These are phyloP conservation scores for Drosophila rufa DNA, from an alignment of 1,140 invertebrate species.

Conservation along the genomic window DNA sequence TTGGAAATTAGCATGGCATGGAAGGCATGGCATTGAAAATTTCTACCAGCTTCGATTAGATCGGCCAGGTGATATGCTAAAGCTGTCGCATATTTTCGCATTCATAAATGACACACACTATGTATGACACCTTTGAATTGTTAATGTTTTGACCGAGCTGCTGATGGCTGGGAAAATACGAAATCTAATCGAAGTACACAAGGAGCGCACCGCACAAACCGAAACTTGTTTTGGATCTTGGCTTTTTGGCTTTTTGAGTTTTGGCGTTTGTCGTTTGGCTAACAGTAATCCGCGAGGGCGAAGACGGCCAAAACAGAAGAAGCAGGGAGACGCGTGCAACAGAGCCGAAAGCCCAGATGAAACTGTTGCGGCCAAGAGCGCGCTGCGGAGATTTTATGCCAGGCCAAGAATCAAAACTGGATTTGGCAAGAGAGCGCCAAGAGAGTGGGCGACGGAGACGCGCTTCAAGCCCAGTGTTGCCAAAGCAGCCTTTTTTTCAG, in stretches of 20 bases:
- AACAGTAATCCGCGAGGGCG: slow-evolving; percentile 28
- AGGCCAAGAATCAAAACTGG: slow-evolving; percentile 74
- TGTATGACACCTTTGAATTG: slow-evolving; percentile 52
- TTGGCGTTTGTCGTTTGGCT: slow-evolving; percentile 15
- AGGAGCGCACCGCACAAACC: slow-evolving; percentile 50
- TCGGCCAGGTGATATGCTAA: slow-evolving; percentile 42
- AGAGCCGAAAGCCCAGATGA: slow-evolving; percentile 69
- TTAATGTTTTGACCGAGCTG: slow-evolving; percentile 41
- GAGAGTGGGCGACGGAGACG: slow-evolving; percentile 32
- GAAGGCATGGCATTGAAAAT: slow-evolving; percentile 38
- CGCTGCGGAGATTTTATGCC: slow-evolving; percentile 70
- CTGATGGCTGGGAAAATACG: slow-evolving; percentile 22
- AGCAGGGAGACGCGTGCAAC: slow-evolving; percentile 62
- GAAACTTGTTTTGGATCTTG: slow-evolving; percentile 66
- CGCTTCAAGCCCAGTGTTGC: slow-evolving; percentile 21
- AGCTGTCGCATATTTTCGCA: slow-evolving; percentile 39
- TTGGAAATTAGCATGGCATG: slow-evolving; percentile 36
- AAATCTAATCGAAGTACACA: slow-evolving; percentile 65
- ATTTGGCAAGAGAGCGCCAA: slow-evolving; percentile 24
- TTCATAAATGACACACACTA: slow-evolving; percentile 29
- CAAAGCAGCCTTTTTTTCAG: slow-evolving; percentile 6
- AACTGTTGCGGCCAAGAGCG: slow-evolving; percentile 78
- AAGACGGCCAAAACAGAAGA: slow-evolving; percentile 8
- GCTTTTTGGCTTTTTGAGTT: not conserved
- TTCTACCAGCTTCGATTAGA: slow-evolving; percentile 25